Base-by-base conservation (phyloP, 2,888 invertebrate species). In the Cataglyphis livida region DNA sequence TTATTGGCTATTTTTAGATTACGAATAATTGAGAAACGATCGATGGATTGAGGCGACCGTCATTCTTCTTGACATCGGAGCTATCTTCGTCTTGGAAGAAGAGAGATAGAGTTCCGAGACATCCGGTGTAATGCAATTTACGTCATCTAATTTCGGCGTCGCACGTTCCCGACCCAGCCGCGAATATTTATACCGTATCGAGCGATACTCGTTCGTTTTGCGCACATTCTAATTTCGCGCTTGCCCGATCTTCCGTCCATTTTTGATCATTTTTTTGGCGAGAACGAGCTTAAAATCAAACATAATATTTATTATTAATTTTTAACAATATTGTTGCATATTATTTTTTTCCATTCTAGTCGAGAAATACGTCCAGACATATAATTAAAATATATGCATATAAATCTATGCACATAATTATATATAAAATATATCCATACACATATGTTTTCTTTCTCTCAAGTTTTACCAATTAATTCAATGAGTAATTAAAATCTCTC, bases 181-280 rank as follows among this genome's bases (percentile, higher is more conserved):
- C 62, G 81, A 73, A 81, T 73, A 81, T 81, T 81, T 81, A 62
- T 73, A 38, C 51, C 62, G 12, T 79, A 79, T 79, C 70, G 79
- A 79, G 48, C 79, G 62, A 38, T 18, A 44, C 32, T 21, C 15
- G 59, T n/a, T 15, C 32, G 57, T 59, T 32, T 44, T 28, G 41
- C 41, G 57, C 41, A 57, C 57, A 41, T 38, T 71, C 57, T 57
- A 71, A 71, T 71, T 71, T 25, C 57, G 61, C 79, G 71, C 51
- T 61, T 25, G 54, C 32, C 57, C 44, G 51, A 44, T 32, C 79
- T 48, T 28, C 15, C 35, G 7, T 35, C 25, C 21, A 0, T 3
- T 12, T 44, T 9, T 57, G 18, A 61, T 57, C 28, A 25, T 32
- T 15, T n/a, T 48, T 12, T n/a, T 25, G 18, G 7, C 10, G 18